phyloP scores from a whole-genome alignment of 2,113 vertebrate species.

The Fregata magnificens region DNA sequence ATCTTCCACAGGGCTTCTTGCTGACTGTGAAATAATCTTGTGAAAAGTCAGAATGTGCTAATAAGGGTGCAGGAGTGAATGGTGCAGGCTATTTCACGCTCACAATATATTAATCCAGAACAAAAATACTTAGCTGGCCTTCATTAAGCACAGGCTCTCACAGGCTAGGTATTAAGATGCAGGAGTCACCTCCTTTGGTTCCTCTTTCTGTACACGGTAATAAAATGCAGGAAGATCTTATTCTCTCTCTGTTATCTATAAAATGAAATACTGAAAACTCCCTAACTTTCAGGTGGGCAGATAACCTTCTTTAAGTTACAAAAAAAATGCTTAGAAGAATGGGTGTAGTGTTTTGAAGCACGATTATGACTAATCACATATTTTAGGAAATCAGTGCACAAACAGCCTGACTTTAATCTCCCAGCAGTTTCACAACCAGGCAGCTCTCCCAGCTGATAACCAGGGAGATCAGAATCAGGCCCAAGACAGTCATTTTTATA shows the following conservation, averaged over 20 bases:
- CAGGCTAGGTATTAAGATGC: neutral
- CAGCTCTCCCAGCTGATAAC: neutral
- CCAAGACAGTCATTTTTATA: neutral
- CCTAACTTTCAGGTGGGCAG: neutral
- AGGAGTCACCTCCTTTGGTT: neutral
- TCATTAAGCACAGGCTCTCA: neutral
- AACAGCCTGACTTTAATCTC: neutral
- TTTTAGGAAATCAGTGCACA: constrained; percentile 9
- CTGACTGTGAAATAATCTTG: neutral
- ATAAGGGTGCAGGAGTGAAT: neutral
- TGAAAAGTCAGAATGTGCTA: neutral
- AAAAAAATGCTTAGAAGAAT: neutral
- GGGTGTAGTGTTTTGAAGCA: neutral
- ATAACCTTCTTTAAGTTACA: neutral
- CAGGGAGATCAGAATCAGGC: neutral
- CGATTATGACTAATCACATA: neutral
- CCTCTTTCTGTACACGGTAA: neutral
- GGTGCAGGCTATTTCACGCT: neutral
- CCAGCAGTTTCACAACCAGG: neutral
- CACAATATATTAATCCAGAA: neutral
- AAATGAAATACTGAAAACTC: neutral
- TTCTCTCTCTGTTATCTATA: neutral
- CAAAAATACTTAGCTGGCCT: neutral
- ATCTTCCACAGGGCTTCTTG: neutral
- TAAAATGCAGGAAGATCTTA: neutral